Base-by-base conservation (phyloP, 2,113 vertebrate species). In the Hyaena hyaena region DNA sequence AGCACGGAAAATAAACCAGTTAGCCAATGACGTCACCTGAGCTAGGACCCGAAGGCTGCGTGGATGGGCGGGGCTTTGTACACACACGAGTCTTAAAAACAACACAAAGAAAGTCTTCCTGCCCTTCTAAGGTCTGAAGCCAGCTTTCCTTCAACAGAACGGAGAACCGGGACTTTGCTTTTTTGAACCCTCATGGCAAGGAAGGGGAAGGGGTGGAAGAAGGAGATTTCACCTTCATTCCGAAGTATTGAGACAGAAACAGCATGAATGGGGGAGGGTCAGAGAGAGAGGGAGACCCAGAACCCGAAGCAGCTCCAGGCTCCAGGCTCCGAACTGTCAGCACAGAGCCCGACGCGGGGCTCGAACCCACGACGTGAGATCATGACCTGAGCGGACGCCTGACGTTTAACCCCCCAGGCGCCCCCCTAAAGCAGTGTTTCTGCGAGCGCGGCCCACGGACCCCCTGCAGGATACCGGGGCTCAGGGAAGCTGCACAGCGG, bases 1-100 rank as follows among this genome's bases (percentile, higher is more conserved):
- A 92, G 96, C 58, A 87, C 39, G 93, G 97, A 97, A 98, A 98
- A 97, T 95, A 95, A 95, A 76, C 93, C 96, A 55, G 92, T 97
- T 58, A 97, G 93, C 35, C 53, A 84, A 43, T 98, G 97, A 97
- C 96, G 55, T 97, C 97, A 97, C 61, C 77, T 93, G 92, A 97
- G 94, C 76, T 96, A 97, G 96, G 97, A 97, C 69, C 4, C 8
- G n/a, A 86, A 66, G 69, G 65, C 63, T 96, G 71, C 61, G 69
- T 35, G 58, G 17, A 43, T n/a, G 81, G 88, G 90, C 2, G n/a
- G 87, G 85, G 73, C 77, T 88, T 66, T 65, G 58, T 10, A 63
- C n/a, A 21, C 10, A 10, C 19, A 2, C 17, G 14, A 35, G 35
- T 35, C 39, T 31, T 66, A 81, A 33, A 45, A 79, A 14, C 3